Evolutionary conservation across 92 coral and sea anemone species (phyloP).

Genomic region (Phenganax marumi): DNA sequence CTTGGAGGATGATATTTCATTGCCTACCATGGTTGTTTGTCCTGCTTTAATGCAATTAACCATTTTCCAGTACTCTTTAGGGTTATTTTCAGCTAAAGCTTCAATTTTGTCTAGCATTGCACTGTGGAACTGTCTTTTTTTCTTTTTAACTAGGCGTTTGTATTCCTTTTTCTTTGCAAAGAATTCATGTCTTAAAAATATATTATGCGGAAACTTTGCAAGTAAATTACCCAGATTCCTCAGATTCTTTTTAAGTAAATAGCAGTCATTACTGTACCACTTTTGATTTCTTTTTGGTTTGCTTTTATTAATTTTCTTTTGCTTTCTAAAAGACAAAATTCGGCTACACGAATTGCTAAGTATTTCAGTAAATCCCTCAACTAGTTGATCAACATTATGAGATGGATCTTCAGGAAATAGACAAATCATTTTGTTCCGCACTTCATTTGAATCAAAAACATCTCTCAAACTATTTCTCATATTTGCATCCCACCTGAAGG

Average conservation of each 20-base stretch:
- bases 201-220: background rate
- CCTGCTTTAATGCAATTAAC: constrained; percentile 27
- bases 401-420: background rate
- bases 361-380: background rate
- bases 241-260: background rate
- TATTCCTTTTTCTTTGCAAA: background rate
- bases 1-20: constrained; percentile 1
- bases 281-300: background rate
- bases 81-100: background rate
- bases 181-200: background rate
- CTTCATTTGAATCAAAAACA: background rate
- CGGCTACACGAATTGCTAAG: background rate
- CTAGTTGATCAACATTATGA: background rate
- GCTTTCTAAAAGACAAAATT: background rate
- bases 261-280: background rate
- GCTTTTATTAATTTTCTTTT: background rate
- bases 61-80: constrained; percentile 9
- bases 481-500: background rate
- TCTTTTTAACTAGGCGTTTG: background rate
- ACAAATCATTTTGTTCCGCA: background rate
- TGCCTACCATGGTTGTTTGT: background rate
- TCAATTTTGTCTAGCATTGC: background rate
- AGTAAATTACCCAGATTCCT: background rate
- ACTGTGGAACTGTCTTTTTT: background rate
- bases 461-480: background rate